phyloP scores from a whole-genome alignment of 2,888 invertebrate genomes.

The Euzetes globulus region DNA sequence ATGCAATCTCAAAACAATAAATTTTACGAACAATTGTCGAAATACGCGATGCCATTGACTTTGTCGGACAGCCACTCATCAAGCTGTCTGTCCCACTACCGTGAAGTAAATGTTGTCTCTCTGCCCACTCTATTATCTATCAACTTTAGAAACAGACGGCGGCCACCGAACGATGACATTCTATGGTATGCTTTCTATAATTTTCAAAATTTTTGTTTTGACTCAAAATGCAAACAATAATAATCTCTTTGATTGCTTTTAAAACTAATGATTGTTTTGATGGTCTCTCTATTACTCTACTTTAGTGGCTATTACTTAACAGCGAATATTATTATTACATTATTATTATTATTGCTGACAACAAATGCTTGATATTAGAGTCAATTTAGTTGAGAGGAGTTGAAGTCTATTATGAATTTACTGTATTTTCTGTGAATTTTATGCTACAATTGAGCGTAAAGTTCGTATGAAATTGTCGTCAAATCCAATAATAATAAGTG shows the following conservation, averaged over 20 bases:
- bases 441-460: background rate
- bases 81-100: background rate
- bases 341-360: background rate
- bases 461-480: background rate
- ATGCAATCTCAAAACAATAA: background rate
- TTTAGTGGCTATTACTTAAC: background rate
- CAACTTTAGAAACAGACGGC: background rate
- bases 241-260: too few relatives aligned
- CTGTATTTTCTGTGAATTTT: background rate
- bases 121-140: slow-evolving; percentile 9
- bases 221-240: too few relatives aligned
- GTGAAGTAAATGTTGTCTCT: slow-evolving; percentile 20
- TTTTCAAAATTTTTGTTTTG: too few relatives aligned
- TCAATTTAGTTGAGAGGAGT: background rate
- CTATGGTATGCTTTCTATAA: background rate
- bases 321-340: background rate
- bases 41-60: slow-evolving; percentile 13
- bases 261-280: too few relatives aligned
- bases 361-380: background rate
- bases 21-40: background rate
- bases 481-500: background rate
- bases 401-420: background rate
- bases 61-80: background rate
- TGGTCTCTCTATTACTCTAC: too few relatives aligned
- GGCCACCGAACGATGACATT: background rate